Evolutionary conservation across 2,888 invertebrate genomes (phyloP), one percentile per base, ranked within the genome.

Genomic region (Cheilosia vulpina): DNA sequence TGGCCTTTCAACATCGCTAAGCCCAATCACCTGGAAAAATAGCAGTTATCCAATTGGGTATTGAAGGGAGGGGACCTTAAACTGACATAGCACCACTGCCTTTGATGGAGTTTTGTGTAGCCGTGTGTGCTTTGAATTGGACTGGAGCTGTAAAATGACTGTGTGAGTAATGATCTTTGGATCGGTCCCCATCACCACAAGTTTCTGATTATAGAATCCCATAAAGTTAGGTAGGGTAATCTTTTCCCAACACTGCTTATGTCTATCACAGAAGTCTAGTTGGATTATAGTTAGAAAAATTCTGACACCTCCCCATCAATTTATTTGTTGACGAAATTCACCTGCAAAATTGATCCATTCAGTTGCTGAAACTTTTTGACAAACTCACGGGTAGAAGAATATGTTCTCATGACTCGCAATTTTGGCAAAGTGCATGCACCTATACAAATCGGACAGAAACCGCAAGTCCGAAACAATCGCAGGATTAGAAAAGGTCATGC

Each of bases 11-110:
- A 17, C 11, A 27, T 31, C 17, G n/a, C 53, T 68, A n/a, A 77
- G 47, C n/a, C 52, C 38, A 77, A 62, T 62, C 68, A 60, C n/a
- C 45, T 69, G 60, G 60, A 62, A 72, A 34, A 11, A 27, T 31
- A 55, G 43, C 11, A 15, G 7, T 21, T 9, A 43, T 50, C 34
- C 50, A 50, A 50, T 65, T 50, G 34, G 24, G 34, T 38, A 38
- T 13, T 38, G 2, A 34, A 4, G 11, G 5, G n/a, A n/a, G 3
- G 9, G 17, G 17, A 9, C 17, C 17, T 17, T 17, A 2, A 17
- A 17, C n/a, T 45, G 45, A 17, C 45, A 47, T 19, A 47, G 4
- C 13, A 38, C 11, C 38, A 4, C 38, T 13, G 45, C 17, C n/a
- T 47, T 47, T 47, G 45, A 47, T 47, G 45, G 6, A n/a, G 17